These are phyloP conservation scores for Columba livia DNA, from an alignment of 2,113 vertebrate species.

Conservation along the genomic window DNA sequence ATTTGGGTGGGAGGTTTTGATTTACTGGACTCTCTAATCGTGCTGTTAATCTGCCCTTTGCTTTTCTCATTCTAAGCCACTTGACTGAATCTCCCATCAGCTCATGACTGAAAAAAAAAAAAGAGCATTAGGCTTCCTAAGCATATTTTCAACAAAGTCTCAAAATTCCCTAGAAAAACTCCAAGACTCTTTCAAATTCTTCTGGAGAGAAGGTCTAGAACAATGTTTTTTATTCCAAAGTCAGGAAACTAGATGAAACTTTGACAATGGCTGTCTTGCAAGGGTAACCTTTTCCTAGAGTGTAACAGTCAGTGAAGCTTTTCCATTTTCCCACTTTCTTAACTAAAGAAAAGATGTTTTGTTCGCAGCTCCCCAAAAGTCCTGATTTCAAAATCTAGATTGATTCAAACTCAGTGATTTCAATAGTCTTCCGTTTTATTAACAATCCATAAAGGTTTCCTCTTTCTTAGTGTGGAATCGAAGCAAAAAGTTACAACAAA, in stretches of 20 bases:
- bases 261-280: not conserved
- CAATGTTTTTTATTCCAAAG: not conserved
- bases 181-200: not conserved
- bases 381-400: not conserved
- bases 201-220: not conserved
- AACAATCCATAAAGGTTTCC: not conserved
- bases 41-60: not conserved
- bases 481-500: not conserved
- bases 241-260: not conserved
- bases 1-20: not conserved
- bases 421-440: not conserved
- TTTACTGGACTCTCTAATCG: not conserved
- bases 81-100: not conserved
- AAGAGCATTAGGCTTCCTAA: not conserved
- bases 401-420: not conserved
- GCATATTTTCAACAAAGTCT: not conserved
- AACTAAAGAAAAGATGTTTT: not conserved
- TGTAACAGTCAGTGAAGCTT: not conserved
- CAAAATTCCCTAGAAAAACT: not conserved
- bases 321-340: not conserved
- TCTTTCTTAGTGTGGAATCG: not conserved
- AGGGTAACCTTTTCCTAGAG: not conserved
- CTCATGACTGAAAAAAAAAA: not conserved
- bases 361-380: not conserved
- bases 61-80: not conserved